These are phyloP conservation scores for Lydus trimaculatus DNA, from an alignment of 2,888 invertebrate genomes.

Conservation along the genomic window DNA sequence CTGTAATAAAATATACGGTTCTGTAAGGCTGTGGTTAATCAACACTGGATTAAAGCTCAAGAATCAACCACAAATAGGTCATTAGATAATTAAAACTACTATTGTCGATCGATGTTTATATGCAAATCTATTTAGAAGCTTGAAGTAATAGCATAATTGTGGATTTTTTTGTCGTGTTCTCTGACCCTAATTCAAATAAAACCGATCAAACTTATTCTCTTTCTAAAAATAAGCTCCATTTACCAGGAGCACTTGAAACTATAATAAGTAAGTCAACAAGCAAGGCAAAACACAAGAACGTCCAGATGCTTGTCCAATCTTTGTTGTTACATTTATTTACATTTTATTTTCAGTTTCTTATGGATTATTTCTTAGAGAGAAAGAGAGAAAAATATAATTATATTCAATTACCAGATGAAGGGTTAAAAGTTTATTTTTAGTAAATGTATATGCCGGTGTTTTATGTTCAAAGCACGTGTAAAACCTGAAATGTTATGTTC, in stretches of 20 bases:
- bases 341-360: neutral
- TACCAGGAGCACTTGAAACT: slow-evolving; percentile 1
- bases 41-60: neutral
- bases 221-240: slow-evolving; percentile 5
- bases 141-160: neutral
- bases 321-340: neutral
- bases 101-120: neutral
- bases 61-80: slow-evolving; percentile 1
- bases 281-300: neutral
- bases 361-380: neutral
- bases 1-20: neutral
- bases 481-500: slow-evolving; percentile 19
- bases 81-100: neutral
- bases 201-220: neutral
- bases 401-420: slow-evolving; percentile 32
- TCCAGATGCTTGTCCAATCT: neutral
- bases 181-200: neutral
- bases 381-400: too few species aligned
- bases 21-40: neutral
- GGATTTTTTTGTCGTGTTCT: neutral
- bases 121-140: neutral
- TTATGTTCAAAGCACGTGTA: slow-evolving; percentile 37
- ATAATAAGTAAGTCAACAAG: neutral
- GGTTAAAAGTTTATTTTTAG: slow-evolving; percentile 38
- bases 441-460: slow-evolving; percentile 16